Evolutionary conservation across 2,113 vertebrate genomes (phyloP), one percentile per base, ranked within the genome.

Genomic region (Muscicapa adusta): DNA sequence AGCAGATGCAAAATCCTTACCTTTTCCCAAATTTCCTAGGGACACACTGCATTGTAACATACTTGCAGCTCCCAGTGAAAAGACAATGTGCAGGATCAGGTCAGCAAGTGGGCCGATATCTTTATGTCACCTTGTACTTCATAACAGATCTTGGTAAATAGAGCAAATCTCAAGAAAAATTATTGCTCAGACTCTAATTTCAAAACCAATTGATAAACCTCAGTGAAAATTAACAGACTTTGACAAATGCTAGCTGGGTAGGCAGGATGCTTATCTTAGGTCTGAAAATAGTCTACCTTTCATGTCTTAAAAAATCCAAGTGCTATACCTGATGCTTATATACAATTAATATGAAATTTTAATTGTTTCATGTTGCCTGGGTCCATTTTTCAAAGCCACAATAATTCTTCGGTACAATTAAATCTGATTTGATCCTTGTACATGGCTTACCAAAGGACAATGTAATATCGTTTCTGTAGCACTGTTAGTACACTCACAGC

Each of bases 321-420:
- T 15, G 24, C 38, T 81, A 4, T 47, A 34, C 51, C 45, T 86
- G 34, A 93, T 63, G 26, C 47, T 91, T 77, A 45, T 4, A 74
- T 6, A 12, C 60, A 65, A 67, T 75, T 71, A 65, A 29, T 38
- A 87, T 4, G 7, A 89, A 80, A 45, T 62, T 50, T 70, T 67
- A 54, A 56, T 42, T 66, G 47, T 76, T 87, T 85, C 51, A 13
- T 18, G 54, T 75, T 58, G 70, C 63, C 70, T 43, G 51, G 20
- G 38, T 85, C 80, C 14, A 8, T 93, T 94, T 93, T 95, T 91
- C 85, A 96, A 86, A 93, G 34, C 43, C 48, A 28, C 18, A 54
- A 67, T 28, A 80, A 67, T 65, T 80, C 53, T 74, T 58, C 0
- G 0, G 47, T 45, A 28, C 85, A 83, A 83, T 89, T 61, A 80